Percentiles rank a stretch among this genome's conserved stretches.
phyloP scores from a whole-genome alignment of 2,113 vertebrate species.

The Verasper variegatus region DNA sequence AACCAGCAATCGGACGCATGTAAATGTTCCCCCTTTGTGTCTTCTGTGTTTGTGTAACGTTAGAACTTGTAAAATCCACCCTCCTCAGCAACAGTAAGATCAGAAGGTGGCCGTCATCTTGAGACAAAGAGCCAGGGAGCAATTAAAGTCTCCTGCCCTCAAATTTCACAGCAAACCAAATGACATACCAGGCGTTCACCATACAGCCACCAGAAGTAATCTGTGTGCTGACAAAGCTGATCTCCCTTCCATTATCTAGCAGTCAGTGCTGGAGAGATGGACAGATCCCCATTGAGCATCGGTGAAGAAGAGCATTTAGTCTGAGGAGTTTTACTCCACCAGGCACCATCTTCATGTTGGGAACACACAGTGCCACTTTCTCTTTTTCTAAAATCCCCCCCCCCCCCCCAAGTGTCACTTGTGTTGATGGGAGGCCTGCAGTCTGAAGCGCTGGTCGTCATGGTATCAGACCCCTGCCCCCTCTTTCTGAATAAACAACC shows the following conservation, averaged over 20 bases:
- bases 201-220: constrained; percentile 32
- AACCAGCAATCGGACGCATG: background rate
- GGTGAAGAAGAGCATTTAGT: constrained; percentile 14
- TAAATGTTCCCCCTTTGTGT: background rate
- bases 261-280: constrained; percentile 20
- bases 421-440: constrained; percentile 12
- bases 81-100: constrained; percentile 45
- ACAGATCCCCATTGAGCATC: constrained; percentile 27
- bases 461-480: constrained; percentile 67
- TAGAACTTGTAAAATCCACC: constrained; percentile 22
- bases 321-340: constrained; percentile 18
- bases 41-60: background rate
- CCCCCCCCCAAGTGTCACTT: too few species aligned
- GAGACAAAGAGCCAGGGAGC: constrained; percentile 65
- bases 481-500: constrained; percentile 70
- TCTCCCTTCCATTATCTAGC: constrained; percentile 41
- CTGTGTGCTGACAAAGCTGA: constrained; percentile 27
- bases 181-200: constrained; percentile 28
- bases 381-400: constrained; percentile 11
- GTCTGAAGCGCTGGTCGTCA: constrained; percentile 62
- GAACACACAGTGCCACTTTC: constrained; percentile 7
- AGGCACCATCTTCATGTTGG: background rate
- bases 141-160: constrained; percentile 36
- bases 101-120: constrained; percentile 36
- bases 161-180: constrained; percentile 37